Base-by-base conservation (phyloP, 2,888 invertebrate species). In the Deladenus siricidicola region DNA sequence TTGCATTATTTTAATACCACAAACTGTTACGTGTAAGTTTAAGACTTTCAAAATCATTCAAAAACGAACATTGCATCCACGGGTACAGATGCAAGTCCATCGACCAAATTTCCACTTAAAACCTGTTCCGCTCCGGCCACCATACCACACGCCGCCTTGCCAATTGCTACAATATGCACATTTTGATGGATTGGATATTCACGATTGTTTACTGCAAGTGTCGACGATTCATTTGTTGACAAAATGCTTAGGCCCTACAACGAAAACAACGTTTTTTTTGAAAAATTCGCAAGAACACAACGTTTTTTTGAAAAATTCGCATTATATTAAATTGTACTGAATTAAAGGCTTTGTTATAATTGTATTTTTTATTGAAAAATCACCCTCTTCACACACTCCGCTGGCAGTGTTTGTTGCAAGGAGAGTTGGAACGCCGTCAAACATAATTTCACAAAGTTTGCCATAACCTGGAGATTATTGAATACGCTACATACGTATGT, bases 61-160 rank as follows among this genome's bases (percentile, higher is more conserved):
- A 24, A 55, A 58, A 49, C 24, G 19, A 47, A 65, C 66, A 3
- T 29, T 17, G 62, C 49, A 4, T 64, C 62, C 29, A 28, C 19
- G 3, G 69, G 69, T 2, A 69, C 68, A 4, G 68, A 70, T n/a
- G 69, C 72, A 28, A 69, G 63, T 10, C 71, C 69, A 19, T 56
- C 65, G 23, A 39, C 51, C 8, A 69, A 43, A 42, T 64, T 64
- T 19, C 53, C 56, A 8, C 62, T 65, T 17, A 73, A 56, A 24
- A 56, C 62, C 1, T 66, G 63, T 43, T 67, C 69, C 1, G 70
- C 73, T 14, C 68, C 73, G 1, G 24, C 29, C 2, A 73, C 66
- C 76, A 76, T 76, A 42, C 60, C 63, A 23, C 66, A 56, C 3
- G 71, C 72, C 3, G 76, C 76, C 58, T 76, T 76, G 34, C 76